Evolutionary conservation across 2,888 invertebrate species (phyloP), one percentile per base, ranked within the genome.

Genomic region (Mantis religiosa): DNA sequence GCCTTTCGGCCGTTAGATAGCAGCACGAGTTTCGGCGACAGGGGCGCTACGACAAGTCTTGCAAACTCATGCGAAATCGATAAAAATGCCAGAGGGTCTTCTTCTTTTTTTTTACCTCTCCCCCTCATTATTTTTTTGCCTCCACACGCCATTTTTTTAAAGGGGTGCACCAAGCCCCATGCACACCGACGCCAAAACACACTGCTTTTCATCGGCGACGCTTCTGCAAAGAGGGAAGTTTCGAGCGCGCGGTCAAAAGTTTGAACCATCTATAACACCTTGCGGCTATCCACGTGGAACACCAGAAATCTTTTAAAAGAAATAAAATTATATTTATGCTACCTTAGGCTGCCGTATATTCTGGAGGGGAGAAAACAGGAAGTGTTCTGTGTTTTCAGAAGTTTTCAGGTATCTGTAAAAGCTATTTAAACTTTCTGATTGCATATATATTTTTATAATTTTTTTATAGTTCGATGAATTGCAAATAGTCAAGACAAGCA

Each of bases 41-140:
- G 54, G 85, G 84, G 88, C 88, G 88, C 88, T 88, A 82, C 85
- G 88, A 84, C 88, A 85, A 28, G 47, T 84, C 88, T 88, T 85
- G 84, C 88, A 88, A 88, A 88, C 88, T 88, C 84, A 82, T 71
- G 54, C 88, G 25, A 84, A 88, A 88, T 88, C 88, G 88, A 88
- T 88, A 88, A 88, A 88, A 88, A 88, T 88, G 88, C 88, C 88
- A 82, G 85, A 28, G 84, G 81, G 54, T 71, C 20, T 25, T 71
- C 54, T 88, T 30, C 4, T 88, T 88, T 88, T 84, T 81, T 88
- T 88, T 85, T 85, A 41, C 47, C 54, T 71, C 87, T 82, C 82
- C 28, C 87, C 87, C 27, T 85, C 34, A n/a, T 88, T 88, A 28
- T 88, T 88, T 88, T 88, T 84, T 81, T 88, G 71, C 47, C 47